Conservation (phyloP, 2,888 invertebrate species). For the Chorisops tibialis region DNA sequence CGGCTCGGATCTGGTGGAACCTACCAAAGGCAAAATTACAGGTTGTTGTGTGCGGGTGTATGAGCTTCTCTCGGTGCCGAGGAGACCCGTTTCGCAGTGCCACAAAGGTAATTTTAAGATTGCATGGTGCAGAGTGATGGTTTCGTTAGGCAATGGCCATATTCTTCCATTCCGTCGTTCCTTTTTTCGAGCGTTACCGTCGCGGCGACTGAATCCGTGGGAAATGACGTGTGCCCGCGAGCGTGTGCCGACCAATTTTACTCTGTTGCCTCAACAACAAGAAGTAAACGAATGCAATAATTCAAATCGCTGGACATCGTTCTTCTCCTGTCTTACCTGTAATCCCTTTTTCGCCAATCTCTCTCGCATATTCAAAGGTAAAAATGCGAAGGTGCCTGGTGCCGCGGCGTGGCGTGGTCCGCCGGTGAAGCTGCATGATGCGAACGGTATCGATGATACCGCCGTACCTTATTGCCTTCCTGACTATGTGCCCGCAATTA, state of each 20-base stretch:
- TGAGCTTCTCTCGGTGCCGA: slow-evolving; percentile 17
- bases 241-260: slow-evolving; percentile 59
- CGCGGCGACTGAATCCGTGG: slow-evolving; percentile 52
- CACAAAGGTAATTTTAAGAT: slow-evolving; percentile 20
- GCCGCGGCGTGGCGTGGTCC: not conserved
- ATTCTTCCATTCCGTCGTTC: slow-evolving; percentile 10
- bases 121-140: slow-evolving; percentile 21
- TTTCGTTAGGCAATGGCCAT: slow-evolving; percentile 9
- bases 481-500: slow-evolving; percentile 13
- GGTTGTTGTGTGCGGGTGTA: slow-evolving; percentile 33
- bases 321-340: slow-evolving; percentile 23
- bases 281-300: slow-evolving; percentile 55
- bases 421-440: not conserved
- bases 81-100: slow-evolving; percentile 2
- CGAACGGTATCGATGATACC: not conserved
- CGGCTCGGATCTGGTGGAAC: not conserved
- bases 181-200: slow-evolving; percentile 11
- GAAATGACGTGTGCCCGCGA: slow-evolving; percentile 62
- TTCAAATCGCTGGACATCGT: slow-evolving; percentile 41
- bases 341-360: slow-evolving; percentile 12
- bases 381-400: too few relatives aligned
- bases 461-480: not conserved
- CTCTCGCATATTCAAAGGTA: not conserved
- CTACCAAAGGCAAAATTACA: slow-evolving; percentile 28
- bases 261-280: slow-evolving; percentile 43